Evolutionary conservation across 2,888 invertebrate species (phyloP), one percentile per base, ranked within the genome.

Genomic region (Mythimna impura): DNA sequence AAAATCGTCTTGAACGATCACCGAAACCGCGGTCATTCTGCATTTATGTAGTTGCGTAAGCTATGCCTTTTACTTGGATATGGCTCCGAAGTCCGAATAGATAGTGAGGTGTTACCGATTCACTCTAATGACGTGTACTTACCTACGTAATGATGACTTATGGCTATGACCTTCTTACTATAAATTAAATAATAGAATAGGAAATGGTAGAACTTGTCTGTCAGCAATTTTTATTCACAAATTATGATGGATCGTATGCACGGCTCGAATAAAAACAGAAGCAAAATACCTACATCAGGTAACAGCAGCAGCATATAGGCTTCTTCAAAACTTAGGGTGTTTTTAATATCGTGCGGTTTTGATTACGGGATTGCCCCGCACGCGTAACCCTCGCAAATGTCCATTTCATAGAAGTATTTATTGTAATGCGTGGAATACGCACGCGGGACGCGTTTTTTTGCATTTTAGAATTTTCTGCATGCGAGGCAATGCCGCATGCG

Each of bases 61-160:
- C 6, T 55, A 52, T 71, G 71, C 89, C 90, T 89, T 84, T 90
- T 89, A 89, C 90, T 89, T 83, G 78, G 83, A 81, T 86, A 78
- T 75, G 64, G 55, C 77, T 76, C 61, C 67, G 76, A 69, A 66
- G 76, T 66, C 61, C 66, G 76, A 76, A 71, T 78, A 80, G 67
- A 78, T 73, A 54, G 69, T 71, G 73, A 62, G 64, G 74, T 62
- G 70, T 82, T 88, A 84, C 74, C 76, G 71, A 84, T 81, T 75
- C 66, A 76, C 77, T 78, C n/a, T 76, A 72, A 67, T 80, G 62
- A 61, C 78, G 61, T 75, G 73, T 67, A 65, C 12, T 22, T 52
- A 61, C 12, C 47, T 54, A 73, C 72, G 73, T 80, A 64, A 79
- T 77, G 58, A 77, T 74, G 76, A 73, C 66, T 62, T 63, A 67